Base-by-base conservation (phyloP, 2,113 vertebrate species). In the Theristicus caerulescens region DNA sequence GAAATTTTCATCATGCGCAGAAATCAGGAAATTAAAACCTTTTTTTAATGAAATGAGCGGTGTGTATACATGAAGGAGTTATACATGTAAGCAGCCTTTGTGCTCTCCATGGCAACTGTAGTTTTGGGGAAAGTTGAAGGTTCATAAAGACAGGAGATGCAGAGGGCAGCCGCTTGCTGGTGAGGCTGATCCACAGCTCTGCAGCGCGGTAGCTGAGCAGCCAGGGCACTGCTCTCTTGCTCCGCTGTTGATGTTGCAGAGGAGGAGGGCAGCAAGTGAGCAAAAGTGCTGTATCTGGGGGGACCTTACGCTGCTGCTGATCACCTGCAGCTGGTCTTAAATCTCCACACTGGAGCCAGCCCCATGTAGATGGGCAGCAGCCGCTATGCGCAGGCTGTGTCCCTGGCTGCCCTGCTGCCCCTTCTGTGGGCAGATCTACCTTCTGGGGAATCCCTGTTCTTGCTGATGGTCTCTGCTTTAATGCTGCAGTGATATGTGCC, bases 181-280 rank as follows among this genome's bases (percentile, higher is more conserved):
- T 52, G 64, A 54, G 40, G 36, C 55, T 36, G 55, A 73, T 11
- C n/a, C 24, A 8, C 46, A 14, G 5, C 67, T 83, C 1, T 0
- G 3, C 49, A 14, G 6, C 67, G 80, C 0, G 0, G 3, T 19
- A 24, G 10, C 25, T 7, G 16, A 20, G 70, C 12, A 6, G 34
- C 44, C 1, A 1, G 47, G 40, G 24, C 42, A 9, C 16, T 0
- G 1, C 59, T 61, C 14, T 71, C 26, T 8, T 4, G 38, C 46
- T 84, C 47, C 0, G 3, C 52, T 54, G 7, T 7, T 59, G 58
- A 2, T 38, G 34, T 27, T 55, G n/a, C 51, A 27, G 69, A 59
- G 52, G 26, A 92, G 69, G 25, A 73, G 36, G 21, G 59, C 22
- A 38, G 40, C 26, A 36, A 8, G 62, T 5, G 40, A 62, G 38